Conservation (phyloP, 2,797 vertebrate species). For the Pyrocephalus nanus region DNA sequence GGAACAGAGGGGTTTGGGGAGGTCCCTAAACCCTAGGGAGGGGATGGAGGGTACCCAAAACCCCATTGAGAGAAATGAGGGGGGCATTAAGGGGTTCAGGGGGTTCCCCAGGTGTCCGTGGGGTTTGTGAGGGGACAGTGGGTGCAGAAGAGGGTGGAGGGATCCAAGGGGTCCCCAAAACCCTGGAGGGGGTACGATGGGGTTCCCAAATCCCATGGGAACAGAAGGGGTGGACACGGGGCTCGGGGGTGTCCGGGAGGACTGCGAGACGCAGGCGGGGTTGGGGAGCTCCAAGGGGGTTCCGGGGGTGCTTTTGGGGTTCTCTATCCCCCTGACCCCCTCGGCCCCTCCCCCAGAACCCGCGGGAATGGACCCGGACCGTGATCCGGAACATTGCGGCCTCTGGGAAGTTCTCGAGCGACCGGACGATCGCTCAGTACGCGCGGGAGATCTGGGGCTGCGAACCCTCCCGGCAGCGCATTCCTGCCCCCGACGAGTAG, state of each 20-base stretch:
- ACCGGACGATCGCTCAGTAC: background rate
- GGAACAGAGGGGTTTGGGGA: background rate
- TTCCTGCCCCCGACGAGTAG: background rate
- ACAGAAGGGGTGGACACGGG: background rate
- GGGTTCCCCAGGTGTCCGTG: background rate
- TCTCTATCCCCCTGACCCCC: background rate
- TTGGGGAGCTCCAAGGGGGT: background rate
- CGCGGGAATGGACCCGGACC: background rate
- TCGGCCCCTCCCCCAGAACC: background rate
- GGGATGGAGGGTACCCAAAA: background rate
- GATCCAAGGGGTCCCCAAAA: background rate
- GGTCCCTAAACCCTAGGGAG: background rate
- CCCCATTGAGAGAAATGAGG: background rate
- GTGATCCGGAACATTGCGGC: background rate
- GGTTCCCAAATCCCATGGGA: background rate
- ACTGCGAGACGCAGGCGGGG: too few relatives aligned
- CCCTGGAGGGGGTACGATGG: too few relatives aligned
- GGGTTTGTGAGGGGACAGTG: background rate
- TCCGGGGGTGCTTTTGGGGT: background rate
- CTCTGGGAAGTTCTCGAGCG: background rate
- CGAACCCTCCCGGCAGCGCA: background rate
- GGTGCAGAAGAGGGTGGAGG: background rate
- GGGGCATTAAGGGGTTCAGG: background rate
- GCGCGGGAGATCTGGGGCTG: background rate
- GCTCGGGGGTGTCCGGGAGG: background rate